These are phyloP conservation scores for Argynnis bischoffii DNA, from an alignment of 2,888 invertebrate species.

Conservation along the genomic window DNA sequence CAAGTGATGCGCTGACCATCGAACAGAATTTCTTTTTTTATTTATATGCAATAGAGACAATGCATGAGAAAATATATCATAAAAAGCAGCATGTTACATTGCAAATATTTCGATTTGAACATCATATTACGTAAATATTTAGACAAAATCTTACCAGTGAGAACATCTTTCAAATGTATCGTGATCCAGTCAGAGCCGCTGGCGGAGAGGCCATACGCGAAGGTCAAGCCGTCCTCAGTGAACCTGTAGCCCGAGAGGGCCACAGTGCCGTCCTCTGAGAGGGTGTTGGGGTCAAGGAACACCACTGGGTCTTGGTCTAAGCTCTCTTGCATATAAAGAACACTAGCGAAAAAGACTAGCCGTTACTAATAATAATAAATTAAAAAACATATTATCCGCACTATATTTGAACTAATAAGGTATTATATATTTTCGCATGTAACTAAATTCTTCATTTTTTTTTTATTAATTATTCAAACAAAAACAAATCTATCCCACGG, in stretches of 20 bases:
- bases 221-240: slow-evolving; percentile 93
- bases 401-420: no score
- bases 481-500: no score
- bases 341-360: slow-evolving; percentile 79
- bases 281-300: slow-evolving; percentile 96
- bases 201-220: slow-evolving; percentile 95
- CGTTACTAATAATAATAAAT: no score
- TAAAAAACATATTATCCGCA: no score
- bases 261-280: slow-evolving; percentile 95
- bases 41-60: no score
- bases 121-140: not conserved
- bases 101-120: not conserved
- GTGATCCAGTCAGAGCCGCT: slow-evolving; percentile 99
- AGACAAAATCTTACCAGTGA: slow-evolving; percentile 77
- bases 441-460: not conserved
- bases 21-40: no score
- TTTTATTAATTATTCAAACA: no score
- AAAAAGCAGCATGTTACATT: no score
- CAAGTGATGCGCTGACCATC: no score
- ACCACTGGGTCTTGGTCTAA: slow-evolving; percentile 89
- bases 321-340: slow-evolving; percentile 93
- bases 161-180: slow-evolving; percentile 90
- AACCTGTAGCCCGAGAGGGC: slow-evolving; percentile 89
- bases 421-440: no score
- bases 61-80: no score